Evolutionary conservation across 2,888 invertebrate species (phyloP).

Genomic region (Ichneumoninae sp.): DNA sequence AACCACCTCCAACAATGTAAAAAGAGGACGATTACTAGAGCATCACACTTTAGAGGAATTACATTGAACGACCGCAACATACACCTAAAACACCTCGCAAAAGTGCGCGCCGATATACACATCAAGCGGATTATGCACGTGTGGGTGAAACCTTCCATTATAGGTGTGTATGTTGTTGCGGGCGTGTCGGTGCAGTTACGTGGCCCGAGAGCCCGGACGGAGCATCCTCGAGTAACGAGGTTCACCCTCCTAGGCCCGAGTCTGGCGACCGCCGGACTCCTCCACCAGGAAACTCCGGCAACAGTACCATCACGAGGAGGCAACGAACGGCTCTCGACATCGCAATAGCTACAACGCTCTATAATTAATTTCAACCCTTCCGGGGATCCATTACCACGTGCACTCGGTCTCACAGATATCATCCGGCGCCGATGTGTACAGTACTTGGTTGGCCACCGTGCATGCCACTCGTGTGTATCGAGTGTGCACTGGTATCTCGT

Average conservation of each 20-base stretch:
- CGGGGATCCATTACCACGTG: constrained; percentile 77
- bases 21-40: too few species aligned
- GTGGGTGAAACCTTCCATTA: not conserved
- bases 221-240: constrained; percentile 45
- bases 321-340: constrained; percentile 45
- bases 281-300: constrained; percentile 10
- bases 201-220: not conserved
- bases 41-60: too few species aligned
- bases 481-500: constrained; percentile 11
- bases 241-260: constrained; percentile 23
- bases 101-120: not conserved
- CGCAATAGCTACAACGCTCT: constrained; percentile 70
- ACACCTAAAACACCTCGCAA: too few species aligned
- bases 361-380: constrained; percentile 80
- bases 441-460: constrained; percentile 15
- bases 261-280: not conserved
- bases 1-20: too few species aligned
- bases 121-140: not conserved
- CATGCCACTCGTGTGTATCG: not conserved
- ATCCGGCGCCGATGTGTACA: constrained; percentile 23
- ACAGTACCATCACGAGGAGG: constrained; percentile 9
- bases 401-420: constrained; percentile 63
- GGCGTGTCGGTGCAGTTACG: not conserved
- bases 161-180: not conserved
- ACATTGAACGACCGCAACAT: too few species aligned